phyloP scores from a whole-genome alignment of 2,113 vertebrate species.

The Serilophus lunatus region DNA sequence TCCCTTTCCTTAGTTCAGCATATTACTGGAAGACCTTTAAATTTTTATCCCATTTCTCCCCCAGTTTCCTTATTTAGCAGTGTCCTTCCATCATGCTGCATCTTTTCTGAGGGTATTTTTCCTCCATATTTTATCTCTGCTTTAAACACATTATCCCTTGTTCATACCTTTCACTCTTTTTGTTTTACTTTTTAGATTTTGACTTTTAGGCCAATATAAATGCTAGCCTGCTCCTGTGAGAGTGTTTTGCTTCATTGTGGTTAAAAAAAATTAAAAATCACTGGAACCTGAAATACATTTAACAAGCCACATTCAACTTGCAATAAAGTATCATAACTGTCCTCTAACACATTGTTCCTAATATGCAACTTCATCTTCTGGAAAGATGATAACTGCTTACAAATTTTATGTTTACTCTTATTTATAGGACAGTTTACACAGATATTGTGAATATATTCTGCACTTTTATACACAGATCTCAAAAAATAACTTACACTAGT shows the following conservation, averaged over 20 bases:
- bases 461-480: neutral
- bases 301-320: neutral
- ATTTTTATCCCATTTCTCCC: neutral
- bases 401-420: neutral
- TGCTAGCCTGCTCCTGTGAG: neutral
- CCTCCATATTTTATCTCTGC: neutral
- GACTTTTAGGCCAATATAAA: neutral
- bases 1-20: neutral
- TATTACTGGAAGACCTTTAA: neutral
- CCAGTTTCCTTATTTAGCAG: neutral
- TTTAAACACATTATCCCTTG: neutral
- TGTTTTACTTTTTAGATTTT: neutral
- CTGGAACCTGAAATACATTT: neutral
- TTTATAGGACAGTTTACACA: neutral
- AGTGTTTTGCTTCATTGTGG: neutral
- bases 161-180: neutral
- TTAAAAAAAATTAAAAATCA: neutral
- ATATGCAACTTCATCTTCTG: neutral
- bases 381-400: neutral
- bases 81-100: neutral
- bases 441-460: neutral
- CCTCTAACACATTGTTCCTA: neutral
- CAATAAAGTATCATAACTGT: neutral
- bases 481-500: neutral
- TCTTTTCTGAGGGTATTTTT: neutral